Evolutionary conservation across 2,888 invertebrate genomes (phyloP).

Genomic region (Anthrax anthrax): DNA sequence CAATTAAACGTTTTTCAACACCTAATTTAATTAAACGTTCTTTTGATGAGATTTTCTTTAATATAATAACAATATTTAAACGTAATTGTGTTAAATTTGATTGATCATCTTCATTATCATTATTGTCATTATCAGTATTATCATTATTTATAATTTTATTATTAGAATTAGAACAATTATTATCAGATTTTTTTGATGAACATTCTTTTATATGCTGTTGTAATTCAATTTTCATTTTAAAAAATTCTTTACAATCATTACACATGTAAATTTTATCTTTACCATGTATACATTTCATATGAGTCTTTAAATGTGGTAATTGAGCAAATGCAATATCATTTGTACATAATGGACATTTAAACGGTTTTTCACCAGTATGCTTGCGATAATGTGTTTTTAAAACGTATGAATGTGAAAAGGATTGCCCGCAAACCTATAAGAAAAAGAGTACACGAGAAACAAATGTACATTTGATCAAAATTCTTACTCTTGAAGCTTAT

Average conservation of each 20-base stretch:
- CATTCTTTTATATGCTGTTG: constrained; percentile 48
- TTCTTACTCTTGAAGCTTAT: too few species aligned
- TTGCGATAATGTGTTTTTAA: constrained; percentile 67
- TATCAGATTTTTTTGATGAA: constrained; percentile 14
- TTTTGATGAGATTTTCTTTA: constrained; percentile 71
- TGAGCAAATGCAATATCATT: constrained; percentile 57
- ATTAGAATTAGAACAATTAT: constrained; percentile 2
- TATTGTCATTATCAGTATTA: constrained; percentile 4
- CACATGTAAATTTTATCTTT: constrained; percentile 67
- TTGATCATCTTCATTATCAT: constrained; percentile 13
- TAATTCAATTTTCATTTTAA: constrained; percentile 59
- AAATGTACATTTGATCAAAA: not conserved
- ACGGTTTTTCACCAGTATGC: constrained; percentile 78
- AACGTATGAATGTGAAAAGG: constrained; percentile 74
- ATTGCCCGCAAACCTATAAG: constrained; percentile 43
- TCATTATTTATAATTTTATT: not conserved
- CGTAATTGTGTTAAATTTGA: constrained; percentile 54
- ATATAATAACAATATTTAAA: constrained; percentile 60
- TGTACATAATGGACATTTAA: constrained; percentile 58
- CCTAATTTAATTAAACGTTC: constrained; percentile 64
- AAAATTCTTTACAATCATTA: constrained; percentile 53
- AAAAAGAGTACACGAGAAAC: not conserved
- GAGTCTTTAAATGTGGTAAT: constrained; percentile 74
- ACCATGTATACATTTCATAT: constrained; percentile 74
- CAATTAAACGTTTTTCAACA: constrained; percentile 57